These are phyloP conservation scores for Serripes groenlandicus DNA, from an alignment of 2,888 invertebrate species.

Conservation along the genomic window DNA sequence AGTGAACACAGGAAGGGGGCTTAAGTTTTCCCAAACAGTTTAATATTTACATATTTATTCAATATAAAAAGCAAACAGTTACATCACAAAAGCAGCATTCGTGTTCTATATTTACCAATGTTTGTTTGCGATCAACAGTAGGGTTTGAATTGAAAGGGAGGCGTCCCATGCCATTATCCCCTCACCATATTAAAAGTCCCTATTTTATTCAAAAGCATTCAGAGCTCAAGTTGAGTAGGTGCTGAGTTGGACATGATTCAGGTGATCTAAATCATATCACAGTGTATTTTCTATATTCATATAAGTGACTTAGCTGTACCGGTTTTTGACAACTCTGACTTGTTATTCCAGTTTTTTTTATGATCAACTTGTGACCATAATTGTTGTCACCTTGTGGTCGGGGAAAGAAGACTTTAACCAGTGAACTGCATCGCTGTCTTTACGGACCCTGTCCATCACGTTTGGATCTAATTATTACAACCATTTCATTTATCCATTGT, in stretches of 20 bases:
- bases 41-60: slow-evolving; percentile 75
- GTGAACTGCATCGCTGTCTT: slow-evolving; percentile 53
- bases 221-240: background rate
- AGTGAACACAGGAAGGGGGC: slow-evolving; percentile 62
- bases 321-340: slow-evolving; percentile 28
- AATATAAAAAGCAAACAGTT: slow-evolving; percentile 70
- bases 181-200: background rate
- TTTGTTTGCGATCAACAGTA: slow-evolving; percentile 52
- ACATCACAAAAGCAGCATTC: slow-evolving; percentile 69
- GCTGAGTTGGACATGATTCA: background rate
- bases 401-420: slow-evolving; percentile 37
- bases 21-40: slow-evolving; percentile 68
- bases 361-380: background rate
- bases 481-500: slow-evolving; percentile 54
- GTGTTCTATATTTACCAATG: slow-evolving; percentile 60
- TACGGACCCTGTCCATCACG: slow-evolving; percentile 55
- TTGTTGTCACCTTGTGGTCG: slow-evolving; percentile 1
- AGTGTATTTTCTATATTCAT: background rate
- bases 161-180: background rate
- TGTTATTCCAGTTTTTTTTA: slow-evolving; percentile 36
- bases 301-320: slow-evolving; percentile 23
- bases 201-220: background rate
- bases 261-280: background rate
- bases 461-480: slow-evolving; percentile 31
- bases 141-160: slow-evolving; percentile 9